These are phyloP conservation scores for Cacatua alba DNA, from an alignment of 2,113 vertebrate genomes.

Conservation along the genomic window DNA sequence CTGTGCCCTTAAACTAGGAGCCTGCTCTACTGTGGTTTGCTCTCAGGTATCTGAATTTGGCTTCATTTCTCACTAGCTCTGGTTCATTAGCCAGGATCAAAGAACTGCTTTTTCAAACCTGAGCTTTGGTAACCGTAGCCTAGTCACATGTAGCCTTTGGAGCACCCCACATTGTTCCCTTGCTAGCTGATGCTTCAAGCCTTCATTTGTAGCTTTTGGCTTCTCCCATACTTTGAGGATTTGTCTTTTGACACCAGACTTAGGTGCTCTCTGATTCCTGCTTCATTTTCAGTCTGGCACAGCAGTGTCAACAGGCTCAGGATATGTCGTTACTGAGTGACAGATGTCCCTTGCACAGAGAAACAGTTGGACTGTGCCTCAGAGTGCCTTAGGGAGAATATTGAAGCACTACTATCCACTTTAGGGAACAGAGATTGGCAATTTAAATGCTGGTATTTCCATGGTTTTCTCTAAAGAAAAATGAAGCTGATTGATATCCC, in stretches of 20 bases:
- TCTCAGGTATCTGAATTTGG: background rate
- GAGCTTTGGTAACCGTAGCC: background rate
- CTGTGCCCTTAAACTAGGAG: background rate
- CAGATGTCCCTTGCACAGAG: background rate
- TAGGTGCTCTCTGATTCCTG: background rate
- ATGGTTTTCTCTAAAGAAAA: background rate
- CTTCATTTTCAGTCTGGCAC: background rate
- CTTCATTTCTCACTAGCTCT: background rate
- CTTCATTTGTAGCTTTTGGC: background rate
- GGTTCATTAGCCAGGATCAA: constrained; percentile 14
- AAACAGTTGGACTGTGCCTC: background rate
- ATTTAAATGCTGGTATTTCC: background rate
- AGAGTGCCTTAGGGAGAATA: background rate
- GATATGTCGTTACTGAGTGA: background rate
- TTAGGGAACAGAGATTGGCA: background rate
- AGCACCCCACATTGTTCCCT: background rate
- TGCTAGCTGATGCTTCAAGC: background rate
- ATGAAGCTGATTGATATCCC: background rate
- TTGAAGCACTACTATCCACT: background rate
- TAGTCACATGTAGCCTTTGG: constrained; percentile 25
- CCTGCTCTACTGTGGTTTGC: background rate
- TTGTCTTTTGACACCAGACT: background rate
- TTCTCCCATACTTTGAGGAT: background rate
- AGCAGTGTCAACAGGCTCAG: background rate
- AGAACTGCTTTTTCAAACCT: background rate